Conservation (phyloP, 1,140 invertebrate genomes). For the Ips nitidus region DNA sequence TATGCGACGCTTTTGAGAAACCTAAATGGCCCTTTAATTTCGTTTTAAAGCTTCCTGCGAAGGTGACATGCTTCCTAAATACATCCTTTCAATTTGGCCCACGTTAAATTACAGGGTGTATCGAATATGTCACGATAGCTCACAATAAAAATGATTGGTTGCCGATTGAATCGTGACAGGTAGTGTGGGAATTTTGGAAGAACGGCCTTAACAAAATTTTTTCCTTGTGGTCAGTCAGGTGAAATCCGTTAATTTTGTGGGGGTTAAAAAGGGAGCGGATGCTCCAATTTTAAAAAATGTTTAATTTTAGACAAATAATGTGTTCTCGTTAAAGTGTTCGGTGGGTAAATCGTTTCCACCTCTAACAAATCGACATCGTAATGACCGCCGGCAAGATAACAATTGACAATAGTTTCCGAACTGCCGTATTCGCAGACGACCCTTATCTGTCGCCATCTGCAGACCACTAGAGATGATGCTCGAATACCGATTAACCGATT, state of each 20-base stretch:
- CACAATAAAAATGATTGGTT: slow-evolving; percentile 27
- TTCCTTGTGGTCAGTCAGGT: not conserved
- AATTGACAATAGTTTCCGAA: slow-evolving; percentile 37
- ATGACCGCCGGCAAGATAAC: slow-evolving; percentile 35
- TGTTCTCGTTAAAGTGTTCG: slow-evolving; percentile 27
- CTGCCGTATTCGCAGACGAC: slow-evolving; percentile 35
- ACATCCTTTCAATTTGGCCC: slow-evolving; percentile 14
- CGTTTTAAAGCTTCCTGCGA: slow-evolving; percentile 31
- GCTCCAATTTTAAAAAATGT: too few relatives aligned
- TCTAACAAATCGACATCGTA: slow-evolving; percentile 31
- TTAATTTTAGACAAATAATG: not conserved
- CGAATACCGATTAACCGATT: not conserved
- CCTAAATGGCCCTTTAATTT: slow-evolving; percentile 29
- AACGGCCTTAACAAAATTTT: not conserved
- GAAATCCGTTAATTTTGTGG: too few relatives aligned
- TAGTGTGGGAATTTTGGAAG: slow-evolving; percentile 17
- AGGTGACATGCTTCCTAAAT: slow-evolving; percentile 26
- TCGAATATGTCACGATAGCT: slow-evolving; percentile 24
- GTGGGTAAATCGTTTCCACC: slow-evolving; percentile 20
- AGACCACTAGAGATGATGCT: slow-evolving; percentile 17
- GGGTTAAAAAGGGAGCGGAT: too few relatives aligned
- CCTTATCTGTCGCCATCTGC: slow-evolving; percentile 43
- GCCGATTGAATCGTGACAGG: slow-evolving; percentile 14
- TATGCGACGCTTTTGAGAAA: slow-evolving; percentile 5
- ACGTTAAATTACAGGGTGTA: slow-evolving; percentile 18